phyloP scores from a whole-genome alignment of 1,140 invertebrate species.

The Camponotus vicinus region DNA sequence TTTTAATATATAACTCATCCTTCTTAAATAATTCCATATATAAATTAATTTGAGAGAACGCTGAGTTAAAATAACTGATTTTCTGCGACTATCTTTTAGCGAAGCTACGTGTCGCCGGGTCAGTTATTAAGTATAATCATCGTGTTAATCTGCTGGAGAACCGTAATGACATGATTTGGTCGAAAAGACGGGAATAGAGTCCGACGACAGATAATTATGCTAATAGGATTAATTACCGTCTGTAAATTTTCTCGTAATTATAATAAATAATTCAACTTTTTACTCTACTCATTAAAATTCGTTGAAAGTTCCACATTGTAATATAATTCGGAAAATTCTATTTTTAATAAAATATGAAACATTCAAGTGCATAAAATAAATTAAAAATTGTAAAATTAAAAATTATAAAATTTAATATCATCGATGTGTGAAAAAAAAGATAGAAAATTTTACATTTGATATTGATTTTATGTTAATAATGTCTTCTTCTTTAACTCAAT shows the following conservation, averaged over 20 bases:
- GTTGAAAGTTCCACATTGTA: neutral
- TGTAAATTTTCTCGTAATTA: slow-evolving; percentile 28
- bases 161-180: slow-evolving; percentile 12
- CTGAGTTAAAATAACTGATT: neutral
- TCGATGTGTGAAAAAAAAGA: neutral
- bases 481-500: neutral
- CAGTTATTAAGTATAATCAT: slow-evolving; percentile 26
- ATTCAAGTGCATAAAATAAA: neutral
- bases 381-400: neutral
- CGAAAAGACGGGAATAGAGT: neutral
- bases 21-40: neutral
- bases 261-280: slow-evolving; percentile 1
- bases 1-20: no score
- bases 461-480: no score
- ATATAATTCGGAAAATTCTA: neutral
- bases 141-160: slow-evolving; percentile 15
- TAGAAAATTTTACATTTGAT: neutral
- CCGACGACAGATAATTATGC: slow-evolving; percentile 18
- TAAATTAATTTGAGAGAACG: neutral
- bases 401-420: neutral
- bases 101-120: neutral
- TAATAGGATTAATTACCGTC: slow-evolving; percentile 20
- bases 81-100: neutral
- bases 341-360: neutral
- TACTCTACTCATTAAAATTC: neutral